Base-by-base conservation (phyloP, 1,140 invertebrate species). In the Drosophila pallidifrons region DNA sequence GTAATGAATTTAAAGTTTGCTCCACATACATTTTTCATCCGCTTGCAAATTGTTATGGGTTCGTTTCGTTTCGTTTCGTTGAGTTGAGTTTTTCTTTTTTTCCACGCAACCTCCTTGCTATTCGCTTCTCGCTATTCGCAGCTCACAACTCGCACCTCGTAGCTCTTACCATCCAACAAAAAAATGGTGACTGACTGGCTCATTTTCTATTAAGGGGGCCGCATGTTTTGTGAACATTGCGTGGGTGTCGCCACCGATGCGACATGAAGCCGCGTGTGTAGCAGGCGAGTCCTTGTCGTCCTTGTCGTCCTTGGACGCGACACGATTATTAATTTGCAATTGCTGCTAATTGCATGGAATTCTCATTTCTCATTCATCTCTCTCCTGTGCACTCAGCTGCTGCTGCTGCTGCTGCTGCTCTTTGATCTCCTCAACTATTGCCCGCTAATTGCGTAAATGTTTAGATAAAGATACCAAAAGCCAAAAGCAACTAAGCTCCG, bases 1-100 rank as follows among this genome's bases (percentile, higher is more conserved):
- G 85, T 89, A 88, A 88, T 88, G 85, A 88, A 88, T 88, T 88
- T 88, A 88, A 89, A 88, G 85, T 89, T 88, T 78, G 85, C 81
- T 70, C 65, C 68, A 77, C 85, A 89, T 88, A 88, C 74, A 88
- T 89, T 88, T 88, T 88, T 88, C 83, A 88, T 88, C 60, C 71
- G 77, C 80, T 80, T 67, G 85, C 70, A 89, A 88, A 88, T 88
- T 89, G 85, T 88, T 89, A 88, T 88, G 83, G 64, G 73, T 72
- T 81, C 70, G 38, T 45, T 13, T 28, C 16, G 6, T 65, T 68
- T 61, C 64, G 47, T 15, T 54, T 28, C 11, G 5, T 47, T 52
- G 6, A 0, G 5, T 47, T 52, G 6, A 0, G 6, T 35, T 16
- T 46, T 68, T 61, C 1, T 46, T 30, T 69, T 38, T 55, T 20